Percentiles rank a stretch among this genome's conserved stretches.
Evolutionary conservation across 2,113 vertebrate species (phyloP).

Genomic region (Rhinolophus sinicus): DNA sequence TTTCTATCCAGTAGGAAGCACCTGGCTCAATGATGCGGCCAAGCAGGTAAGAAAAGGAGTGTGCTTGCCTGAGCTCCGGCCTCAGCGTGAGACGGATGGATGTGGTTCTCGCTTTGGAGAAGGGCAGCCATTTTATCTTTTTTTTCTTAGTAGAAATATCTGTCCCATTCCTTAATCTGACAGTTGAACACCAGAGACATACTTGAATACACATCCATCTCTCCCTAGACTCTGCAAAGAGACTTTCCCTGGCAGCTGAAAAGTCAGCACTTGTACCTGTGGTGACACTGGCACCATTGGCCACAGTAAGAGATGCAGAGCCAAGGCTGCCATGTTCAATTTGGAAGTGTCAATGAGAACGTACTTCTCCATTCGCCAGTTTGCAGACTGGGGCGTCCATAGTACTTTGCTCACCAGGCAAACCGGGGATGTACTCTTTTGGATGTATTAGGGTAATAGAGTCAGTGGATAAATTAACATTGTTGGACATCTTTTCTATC

Average conservation of each 20-base stretch:
- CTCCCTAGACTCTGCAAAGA: not conserved
- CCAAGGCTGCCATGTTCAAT: no score
- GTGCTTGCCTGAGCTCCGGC: not conserved
- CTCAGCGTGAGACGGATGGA: not conserved
- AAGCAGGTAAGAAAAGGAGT: not conserved
- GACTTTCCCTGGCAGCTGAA: not conserved
- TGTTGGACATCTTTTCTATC: not conserved
- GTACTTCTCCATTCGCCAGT: not conserved
- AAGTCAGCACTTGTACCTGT: not conserved
- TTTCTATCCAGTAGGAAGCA: not conserved
- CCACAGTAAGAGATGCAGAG: not conserved
- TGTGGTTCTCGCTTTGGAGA: not conserved
- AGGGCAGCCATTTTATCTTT: not conserved
- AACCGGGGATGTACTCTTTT: not conserved
- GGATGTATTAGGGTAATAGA: not conserved
- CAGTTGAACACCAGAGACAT: not conserved
- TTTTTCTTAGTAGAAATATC: constrained; percentile 21
- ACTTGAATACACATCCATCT: not conserved
- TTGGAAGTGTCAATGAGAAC: not conserved
- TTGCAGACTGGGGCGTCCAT: not conserved
- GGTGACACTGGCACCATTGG: not conserved
- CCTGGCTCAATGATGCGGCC: not conserved
- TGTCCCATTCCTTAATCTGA: constrained; percentile 29
- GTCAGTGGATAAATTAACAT: not conserved
- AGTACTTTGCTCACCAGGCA: not conserved